Conservation (phyloP, 2,888 invertebrate species). For the Aelia acuminata region DNA sequence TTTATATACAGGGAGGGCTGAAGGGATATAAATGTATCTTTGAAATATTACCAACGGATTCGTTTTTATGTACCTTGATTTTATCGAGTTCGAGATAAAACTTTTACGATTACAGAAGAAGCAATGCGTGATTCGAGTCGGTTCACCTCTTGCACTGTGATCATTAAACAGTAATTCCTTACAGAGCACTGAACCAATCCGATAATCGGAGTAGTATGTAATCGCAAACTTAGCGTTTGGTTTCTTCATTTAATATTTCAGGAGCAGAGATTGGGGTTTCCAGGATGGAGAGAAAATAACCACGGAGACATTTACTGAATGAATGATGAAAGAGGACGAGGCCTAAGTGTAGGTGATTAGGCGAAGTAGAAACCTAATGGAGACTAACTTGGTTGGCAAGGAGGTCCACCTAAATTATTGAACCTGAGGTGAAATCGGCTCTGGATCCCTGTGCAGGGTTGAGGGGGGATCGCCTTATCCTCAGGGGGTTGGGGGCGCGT, state of each 20-base stretch:
- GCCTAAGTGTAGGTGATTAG: conserved; percentile 58
- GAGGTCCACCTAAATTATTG: conserved; percentile 60
- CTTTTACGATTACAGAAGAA: no score
- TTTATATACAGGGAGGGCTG: not conserved
- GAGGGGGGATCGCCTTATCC: conserved; percentile 68
- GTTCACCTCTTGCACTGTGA: no score
- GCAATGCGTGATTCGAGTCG: no score
- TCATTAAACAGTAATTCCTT: no score
- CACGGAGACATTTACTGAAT: not conserved
- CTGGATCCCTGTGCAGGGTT: conserved; percentile 62
- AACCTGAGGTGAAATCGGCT: conserved; percentile 67
- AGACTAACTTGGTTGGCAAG: conserved; percentile 55
- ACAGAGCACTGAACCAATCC: no score
- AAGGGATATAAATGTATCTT: no score
- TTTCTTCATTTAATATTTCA: not conserved
- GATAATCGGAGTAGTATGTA: no score
- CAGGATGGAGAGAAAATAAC: not conserved
- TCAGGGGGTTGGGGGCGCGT: conserved; percentile 68
- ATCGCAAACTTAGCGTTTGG: not conserved
- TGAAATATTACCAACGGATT: no score
- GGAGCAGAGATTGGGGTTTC: not conserved
- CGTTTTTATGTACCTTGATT: not conserved
- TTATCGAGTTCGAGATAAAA: no score
- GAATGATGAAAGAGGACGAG: conserved; percentile 56
- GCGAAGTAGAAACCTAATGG: conserved; percentile 60